Conservation (phyloP, 2,113 vertebrate species). For the Neopipo cinnamomea region DNA sequence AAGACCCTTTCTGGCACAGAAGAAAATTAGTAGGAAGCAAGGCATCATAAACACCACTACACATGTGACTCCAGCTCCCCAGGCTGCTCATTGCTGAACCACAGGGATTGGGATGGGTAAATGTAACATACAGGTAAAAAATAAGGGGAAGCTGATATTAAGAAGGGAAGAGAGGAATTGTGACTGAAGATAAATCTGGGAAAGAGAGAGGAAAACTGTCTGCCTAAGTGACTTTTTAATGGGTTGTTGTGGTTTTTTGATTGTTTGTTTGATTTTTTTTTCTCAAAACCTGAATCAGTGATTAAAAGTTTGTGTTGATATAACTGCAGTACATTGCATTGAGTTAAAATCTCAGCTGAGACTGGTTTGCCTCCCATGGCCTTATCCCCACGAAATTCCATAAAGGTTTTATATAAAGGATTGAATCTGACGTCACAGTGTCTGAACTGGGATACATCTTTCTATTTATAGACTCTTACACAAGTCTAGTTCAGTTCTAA, state of each 20-base stretch:
- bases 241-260: not conserved
- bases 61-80: rapidly evolving
- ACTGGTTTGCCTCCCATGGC: not conserved
- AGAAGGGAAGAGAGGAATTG: not conserved
- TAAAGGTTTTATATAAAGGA: not conserved
- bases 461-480: not conserved
- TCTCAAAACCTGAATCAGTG: not conserved
- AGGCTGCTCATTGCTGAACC: not conserved
- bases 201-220: not conserved
- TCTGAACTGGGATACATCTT: not conserved
- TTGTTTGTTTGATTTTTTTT: not conserved
- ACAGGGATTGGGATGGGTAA: not conserved
- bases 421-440: not conserved
- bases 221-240: not conserved
- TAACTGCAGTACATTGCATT: not conserved
- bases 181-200: not conserved
- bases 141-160: not conserved
- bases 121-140: not conserved
- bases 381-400: not conserved
- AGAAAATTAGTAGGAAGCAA: not conserved
- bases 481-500: not conserved
- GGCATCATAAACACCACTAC: not conserved
- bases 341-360: not conserved
- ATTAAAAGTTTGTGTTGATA: not conserved
- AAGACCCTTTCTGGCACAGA: not conserved